Evolutionary conservation across 1,140 invertebrate genomes (phyloP).

Genomic region (Microvelia longipes): DNA sequence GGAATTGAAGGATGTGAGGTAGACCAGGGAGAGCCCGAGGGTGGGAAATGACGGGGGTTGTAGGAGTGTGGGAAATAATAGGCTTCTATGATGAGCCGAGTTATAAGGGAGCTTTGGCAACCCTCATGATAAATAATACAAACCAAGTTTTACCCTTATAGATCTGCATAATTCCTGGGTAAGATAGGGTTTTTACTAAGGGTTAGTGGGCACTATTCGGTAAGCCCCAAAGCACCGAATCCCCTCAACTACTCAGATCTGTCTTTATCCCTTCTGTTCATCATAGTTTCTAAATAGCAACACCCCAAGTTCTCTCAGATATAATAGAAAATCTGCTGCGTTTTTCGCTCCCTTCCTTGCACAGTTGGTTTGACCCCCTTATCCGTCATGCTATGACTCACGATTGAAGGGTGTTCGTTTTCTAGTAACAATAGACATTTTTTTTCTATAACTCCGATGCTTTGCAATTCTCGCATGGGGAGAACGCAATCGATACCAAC

Average conservation of each 20-base stretch:
- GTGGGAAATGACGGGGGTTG: not conserved
- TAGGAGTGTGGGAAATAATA: slow-evolving; percentile 4
- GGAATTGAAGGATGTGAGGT: too few relatives aligned
- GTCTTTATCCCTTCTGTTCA: not conserved
- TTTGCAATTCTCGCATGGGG: too few relatives aligned
- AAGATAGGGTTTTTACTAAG: not conserved
- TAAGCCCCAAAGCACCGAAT: slow-evolving; percentile 1
- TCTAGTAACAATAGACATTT: too few relatives aligned
- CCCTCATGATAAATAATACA: slow-evolving; percentile 1
- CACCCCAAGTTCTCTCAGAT: not conserved
- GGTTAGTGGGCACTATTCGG: slow-evolving; percentile 5
- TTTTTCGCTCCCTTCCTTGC: too few relatives aligned
- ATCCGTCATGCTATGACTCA: too few relatives aligned
- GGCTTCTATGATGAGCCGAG: not conserved
- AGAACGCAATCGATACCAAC: too few relatives aligned
- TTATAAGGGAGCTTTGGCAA: not conserved
- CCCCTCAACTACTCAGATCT: not conserved
- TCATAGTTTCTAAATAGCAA: not conserved
- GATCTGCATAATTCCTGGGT: slow-evolving; percentile 4
- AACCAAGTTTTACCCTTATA: not conserved
- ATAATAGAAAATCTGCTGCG: slow-evolving; percentile 3
- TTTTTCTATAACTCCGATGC: too few relatives aligned
- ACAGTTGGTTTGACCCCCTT: not conserved
- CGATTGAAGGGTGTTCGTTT: too few relatives aligned
- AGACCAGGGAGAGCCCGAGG: too few relatives aligned